phyloP scores from a whole-genome alignment of 2,113 vertebrate genomes.

The Cryptomyrus ogoouensis region DNA sequence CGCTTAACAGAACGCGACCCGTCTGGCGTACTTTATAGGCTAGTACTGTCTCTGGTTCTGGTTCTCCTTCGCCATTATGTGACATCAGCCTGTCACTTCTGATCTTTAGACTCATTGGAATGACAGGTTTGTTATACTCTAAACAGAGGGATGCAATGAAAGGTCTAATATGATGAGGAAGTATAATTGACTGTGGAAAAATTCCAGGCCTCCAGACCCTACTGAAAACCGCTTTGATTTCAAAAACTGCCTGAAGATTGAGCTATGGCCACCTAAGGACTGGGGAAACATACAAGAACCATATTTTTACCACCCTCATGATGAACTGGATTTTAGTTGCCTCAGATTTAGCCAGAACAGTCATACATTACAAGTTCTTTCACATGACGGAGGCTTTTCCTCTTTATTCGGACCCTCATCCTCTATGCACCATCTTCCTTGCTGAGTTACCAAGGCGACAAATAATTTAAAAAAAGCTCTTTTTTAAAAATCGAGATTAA shows the following conservation, averaged over 20 bases:
- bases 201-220: neutral
- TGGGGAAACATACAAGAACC: neutral
- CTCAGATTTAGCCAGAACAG: neutral
- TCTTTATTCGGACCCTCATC: no score
- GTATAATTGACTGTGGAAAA: neutral
- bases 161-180: neutral
- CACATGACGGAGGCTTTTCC: no score
- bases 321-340: neutral
- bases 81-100: neutral
- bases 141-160: neutral
- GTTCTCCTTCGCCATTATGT: neutral
- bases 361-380: neutral
- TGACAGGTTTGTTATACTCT: neutral
- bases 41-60: neutral
- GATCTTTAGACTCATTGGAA: neutral
- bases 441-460: no score
- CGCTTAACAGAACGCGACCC: neutral
- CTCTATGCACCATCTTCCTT: no score
- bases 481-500: no score
- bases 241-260: neutral
- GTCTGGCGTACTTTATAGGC: neutral
- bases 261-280: neutral
- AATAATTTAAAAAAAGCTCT: no score
- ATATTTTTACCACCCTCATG: neutral
- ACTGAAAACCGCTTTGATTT: neutral